Evolutionary conservation across 37 sponge, comb jelly and placozoan species (phyloP), one percentile per base, ranked within the genome.

Genomic region (Haliclona indistincta): DNA sequence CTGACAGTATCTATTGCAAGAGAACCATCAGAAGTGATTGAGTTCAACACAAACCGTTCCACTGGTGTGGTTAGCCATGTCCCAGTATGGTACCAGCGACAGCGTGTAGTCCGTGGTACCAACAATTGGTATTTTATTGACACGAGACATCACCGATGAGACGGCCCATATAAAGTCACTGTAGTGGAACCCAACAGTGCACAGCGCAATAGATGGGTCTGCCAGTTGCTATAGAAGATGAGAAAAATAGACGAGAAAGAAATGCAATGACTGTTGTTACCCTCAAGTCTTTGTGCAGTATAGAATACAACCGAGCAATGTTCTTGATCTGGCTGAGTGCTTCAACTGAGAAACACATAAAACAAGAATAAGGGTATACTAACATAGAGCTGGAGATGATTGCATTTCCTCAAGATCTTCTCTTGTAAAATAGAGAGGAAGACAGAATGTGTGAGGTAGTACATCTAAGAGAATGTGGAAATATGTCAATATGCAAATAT

Each of bases 81-180:
- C 93, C 93, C 93, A 92, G 42, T 84, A 64, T 13, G 93, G 93
- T 26, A 92, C 84, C 30, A 92, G 83, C 34, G 84, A 88, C 26
- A 86, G 81, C 1, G 56, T 30, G 28, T 28, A 22, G 8, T n/a
- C 32, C 42, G 44, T 47, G 5, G 19, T n/a, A 2, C 7, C 11
- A 1, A 38, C 73, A 3, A 4, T 49, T 4, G 87, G 81, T 2
- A 92, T 80, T 47, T 87, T 80, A 68, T 92, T 92, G 77, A 87
- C 88, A 5, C 93, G 79, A 2, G 93, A 84, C 81, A 83, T 87
- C 13, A 92, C 93, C 4, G 74, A 68, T 7, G 81, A 83, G 32
- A 92, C 93, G 0, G 87, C 88, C 93, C 93, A 92, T 28, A 70
- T 25, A 41, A 91, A 91, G 44, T 91, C 92, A 39, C 38, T 55